Conservation (phyloP, 1,140 invertebrate species). For the Hydropsyche tenuis region DNA sequence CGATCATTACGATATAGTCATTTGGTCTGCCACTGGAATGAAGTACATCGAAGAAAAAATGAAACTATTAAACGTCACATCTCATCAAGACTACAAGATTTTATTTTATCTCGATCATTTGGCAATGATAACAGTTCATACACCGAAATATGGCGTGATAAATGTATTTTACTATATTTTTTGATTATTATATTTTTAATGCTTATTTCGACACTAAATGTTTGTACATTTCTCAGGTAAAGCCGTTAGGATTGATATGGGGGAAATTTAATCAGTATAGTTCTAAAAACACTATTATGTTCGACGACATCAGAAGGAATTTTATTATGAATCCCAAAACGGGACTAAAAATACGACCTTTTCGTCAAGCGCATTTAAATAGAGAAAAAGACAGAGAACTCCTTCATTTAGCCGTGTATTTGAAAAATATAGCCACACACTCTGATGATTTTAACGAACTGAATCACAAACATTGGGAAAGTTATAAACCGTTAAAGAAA, state of each 20-base stretch:
- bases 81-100: conserved; percentile 88
- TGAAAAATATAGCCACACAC: conserved; percentile 82
- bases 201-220: neutral
- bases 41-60: conserved; percentile 99
- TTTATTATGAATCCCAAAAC: conserved; percentile 98
- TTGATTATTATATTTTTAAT: neutral
- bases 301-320: conserved; percentile 96
- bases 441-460: conserved; percentile 83
- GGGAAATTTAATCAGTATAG: conserved; percentile 90
- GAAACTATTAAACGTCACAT: conserved; percentile 86
- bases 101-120: conserved; percentile 89
- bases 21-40: conserved; percentile 97
- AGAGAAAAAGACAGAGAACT: conserved; percentile 85
- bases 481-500: conserved; percentile 67
- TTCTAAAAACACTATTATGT: conserved; percentile 96
- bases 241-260: conserved; percentile 97
- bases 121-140: conserved; percentile 95
- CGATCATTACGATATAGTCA: conserved; percentile 85
- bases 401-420: conserved; percentile 81
- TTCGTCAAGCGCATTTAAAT: conserved; percentile 89
- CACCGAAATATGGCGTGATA: conserved; percentile 86
- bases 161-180: conserved; percentile 66
- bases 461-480: conserved; percentile 93
- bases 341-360: conserved; percentile 89
- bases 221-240: conserved; percentile 72